Percentiles rank a stretch among this genome's conserved stretches.
phyloP scores from a whole-genome alignment of 92 coral and sea anemone species.

The Epizoanthus fatuus region DNA sequence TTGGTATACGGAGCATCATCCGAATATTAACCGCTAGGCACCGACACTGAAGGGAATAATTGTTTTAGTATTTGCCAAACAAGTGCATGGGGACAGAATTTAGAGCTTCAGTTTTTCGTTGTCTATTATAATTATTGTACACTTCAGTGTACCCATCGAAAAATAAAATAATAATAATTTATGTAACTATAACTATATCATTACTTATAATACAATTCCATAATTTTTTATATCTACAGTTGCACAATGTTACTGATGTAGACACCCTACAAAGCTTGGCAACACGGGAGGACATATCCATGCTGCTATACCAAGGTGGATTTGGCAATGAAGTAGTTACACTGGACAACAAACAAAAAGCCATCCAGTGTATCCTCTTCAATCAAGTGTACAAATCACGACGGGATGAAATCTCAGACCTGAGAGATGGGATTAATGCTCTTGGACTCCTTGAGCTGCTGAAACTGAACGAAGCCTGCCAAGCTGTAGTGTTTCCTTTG shows the following conservation, averaged over 20 bases:
- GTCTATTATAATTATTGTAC: no score
- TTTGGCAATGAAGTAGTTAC: slow-evolving; percentile 55
- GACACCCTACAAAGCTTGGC: slow-evolving; percentile 46
- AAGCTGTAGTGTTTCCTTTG: slow-evolving; percentile 60
- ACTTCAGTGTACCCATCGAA: no score
- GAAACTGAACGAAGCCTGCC: slow-evolving; percentile 56
- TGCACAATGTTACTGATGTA: slow-evolving; percentile 53
- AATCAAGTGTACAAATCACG: slow-evolving; percentile 55
- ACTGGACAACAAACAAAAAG: slow-evolving; percentile 49
- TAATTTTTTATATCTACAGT: slow-evolving; percentile 14
- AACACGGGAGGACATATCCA: slow-evolving; percentile 66
- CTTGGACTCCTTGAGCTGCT: slow-evolving; percentile 54
- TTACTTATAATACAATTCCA: not conserved
- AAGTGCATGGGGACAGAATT: no score
- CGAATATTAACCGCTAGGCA: no score
- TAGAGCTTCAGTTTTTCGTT: no score
- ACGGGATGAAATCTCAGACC: slow-evolving; percentile 59
- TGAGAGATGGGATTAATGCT: slow-evolving; percentile 57
- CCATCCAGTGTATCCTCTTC: slow-evolving; percentile 54
- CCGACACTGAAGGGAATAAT: no score
- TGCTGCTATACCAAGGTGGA: slow-evolving; percentile 52
- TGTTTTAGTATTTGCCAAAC: no score
- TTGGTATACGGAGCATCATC: no score
- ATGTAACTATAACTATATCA: no score
- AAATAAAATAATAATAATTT: no score